These are phyloP conservation scores for Microcebus jonahi DNA, from an alignment of 2,113 vertebrate species.

Conservation along the genomic window DNA sequence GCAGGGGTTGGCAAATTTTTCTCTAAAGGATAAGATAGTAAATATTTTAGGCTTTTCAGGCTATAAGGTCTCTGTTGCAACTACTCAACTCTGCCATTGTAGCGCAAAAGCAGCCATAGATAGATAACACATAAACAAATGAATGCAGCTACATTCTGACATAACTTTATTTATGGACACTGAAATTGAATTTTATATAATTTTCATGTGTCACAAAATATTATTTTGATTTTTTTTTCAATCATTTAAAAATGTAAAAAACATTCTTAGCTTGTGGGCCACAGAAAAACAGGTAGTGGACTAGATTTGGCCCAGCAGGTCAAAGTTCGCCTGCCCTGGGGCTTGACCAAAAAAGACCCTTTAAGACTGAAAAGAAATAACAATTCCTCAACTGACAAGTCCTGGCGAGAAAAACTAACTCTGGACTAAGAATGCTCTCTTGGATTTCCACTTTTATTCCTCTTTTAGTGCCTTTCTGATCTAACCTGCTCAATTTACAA, in stretches of 20 bases:
- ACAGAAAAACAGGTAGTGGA: neutral
- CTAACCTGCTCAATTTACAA: neutral
- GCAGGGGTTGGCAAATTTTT: neutral
- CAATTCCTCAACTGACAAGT: neutral
- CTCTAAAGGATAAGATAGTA: neutral
- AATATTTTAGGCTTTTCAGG: neutral
- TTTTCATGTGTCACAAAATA: neutral
- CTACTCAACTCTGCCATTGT: accelerated
- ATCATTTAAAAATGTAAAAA: slow-evolving; percentile 1
- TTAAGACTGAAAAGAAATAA: neutral
- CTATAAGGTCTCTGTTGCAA: neutral
- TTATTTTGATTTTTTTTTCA: neutral
- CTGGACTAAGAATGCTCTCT: neutral
- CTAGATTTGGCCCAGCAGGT: neutral
- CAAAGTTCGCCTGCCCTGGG: neutral
- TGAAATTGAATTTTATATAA: neutral
- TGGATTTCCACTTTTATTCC: neutral
- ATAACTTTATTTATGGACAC: neutral
- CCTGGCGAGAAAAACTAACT: neutral
- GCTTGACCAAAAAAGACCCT: neutral
- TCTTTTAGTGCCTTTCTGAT: neutral
- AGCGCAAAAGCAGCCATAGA: neutral
- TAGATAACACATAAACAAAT: accelerated
- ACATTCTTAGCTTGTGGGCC: neutral
- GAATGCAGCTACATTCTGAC: neutral